phyloP scores from a whole-genome alignment of 2,888 invertebrate species.

The Spicauda simplicius region DNA sequence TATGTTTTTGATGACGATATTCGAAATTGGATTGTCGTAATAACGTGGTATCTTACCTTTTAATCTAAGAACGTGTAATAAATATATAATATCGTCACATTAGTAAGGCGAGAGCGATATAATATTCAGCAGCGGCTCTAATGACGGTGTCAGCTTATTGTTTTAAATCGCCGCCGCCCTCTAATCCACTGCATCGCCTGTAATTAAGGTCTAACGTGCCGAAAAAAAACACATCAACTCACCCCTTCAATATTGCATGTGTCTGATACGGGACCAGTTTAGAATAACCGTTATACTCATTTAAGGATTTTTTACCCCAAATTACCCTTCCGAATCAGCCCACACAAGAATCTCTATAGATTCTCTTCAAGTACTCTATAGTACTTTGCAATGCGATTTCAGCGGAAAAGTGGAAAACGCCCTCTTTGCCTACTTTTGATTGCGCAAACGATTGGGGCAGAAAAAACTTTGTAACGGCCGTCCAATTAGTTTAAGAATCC shows the following conservation, averaged over 20 bases:
- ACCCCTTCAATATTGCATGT: conserved; percentile 74
- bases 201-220: conserved; percentile 68
- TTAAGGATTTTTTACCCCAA: conserved; percentile 27
- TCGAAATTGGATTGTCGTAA: conserved; percentile 35
- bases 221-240: conserved; percentile 68
- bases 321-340: background rate
- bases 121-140: conserved; percentile 64
- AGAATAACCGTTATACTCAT: conserved; percentile 43
- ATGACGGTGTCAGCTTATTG: conserved; percentile 78
- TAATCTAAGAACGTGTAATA: conserved; percentile 56
- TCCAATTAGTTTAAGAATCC: conserved; percentile 83
- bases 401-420: conserved; percentile 21
- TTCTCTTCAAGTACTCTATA: too few relatives aligned
- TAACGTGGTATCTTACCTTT: conserved; percentile 45
- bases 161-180: conserved; percentile 81
- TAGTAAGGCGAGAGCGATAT: conserved; percentile 65
- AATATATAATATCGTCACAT: conserved; percentile 76
- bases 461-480: conserved; percentile 79
- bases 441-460: conserved; percentile 71
- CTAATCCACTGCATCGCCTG: conserved; percentile 74
- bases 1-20: conserved; percentile 31
- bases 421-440: conserved; percentile 49
- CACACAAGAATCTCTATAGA: background rate
- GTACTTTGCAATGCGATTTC: conserved; percentile 10
- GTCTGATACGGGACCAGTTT: conserved; percentile 48